A percentile compares a stretch with the other conserved stretches of the same genome.
phyloP scores from a whole-genome alignment of 2,113 vertebrate species.

The Talpa occidentalis region DNA sequence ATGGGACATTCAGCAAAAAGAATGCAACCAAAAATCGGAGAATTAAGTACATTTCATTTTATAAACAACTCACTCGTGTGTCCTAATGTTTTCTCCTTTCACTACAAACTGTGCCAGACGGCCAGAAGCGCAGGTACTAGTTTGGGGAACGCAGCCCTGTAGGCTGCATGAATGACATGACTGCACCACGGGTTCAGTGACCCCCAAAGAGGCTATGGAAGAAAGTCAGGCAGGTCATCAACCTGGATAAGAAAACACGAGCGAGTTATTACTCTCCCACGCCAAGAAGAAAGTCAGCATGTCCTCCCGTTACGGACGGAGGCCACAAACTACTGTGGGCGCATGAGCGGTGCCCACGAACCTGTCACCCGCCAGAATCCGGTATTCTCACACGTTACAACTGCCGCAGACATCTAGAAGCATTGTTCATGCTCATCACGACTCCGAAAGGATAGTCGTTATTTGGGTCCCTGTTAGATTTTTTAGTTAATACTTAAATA shows the following conservation, averaged over 20 bases:
- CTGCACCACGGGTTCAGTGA: background rate
- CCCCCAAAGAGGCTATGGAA: background rate
- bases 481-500: background rate
- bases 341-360: background rate
- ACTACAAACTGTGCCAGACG: background rate
- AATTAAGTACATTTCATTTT: background rate
- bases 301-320: background rate
- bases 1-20: background rate
- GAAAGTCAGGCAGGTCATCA: background rate
- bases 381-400: background rate
- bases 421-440: background rate
- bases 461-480: background rate
- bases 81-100: constrained; percentile 22
- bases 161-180: background rate
- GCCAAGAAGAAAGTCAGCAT: background rate
- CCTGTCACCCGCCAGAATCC: background rate
- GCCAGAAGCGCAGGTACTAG: background rate
- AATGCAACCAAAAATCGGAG: background rate
- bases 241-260: background rate
- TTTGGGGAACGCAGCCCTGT: background rate
- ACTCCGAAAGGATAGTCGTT: background rate
- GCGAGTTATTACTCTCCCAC: background rate
- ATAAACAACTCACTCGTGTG: constrained; percentile 12
- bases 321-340: background rate
- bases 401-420: background rate